Evolutionary conservation across 2,113 vertebrate genomes (phyloP).

Genomic region (Otolemur garnettii): DNA sequence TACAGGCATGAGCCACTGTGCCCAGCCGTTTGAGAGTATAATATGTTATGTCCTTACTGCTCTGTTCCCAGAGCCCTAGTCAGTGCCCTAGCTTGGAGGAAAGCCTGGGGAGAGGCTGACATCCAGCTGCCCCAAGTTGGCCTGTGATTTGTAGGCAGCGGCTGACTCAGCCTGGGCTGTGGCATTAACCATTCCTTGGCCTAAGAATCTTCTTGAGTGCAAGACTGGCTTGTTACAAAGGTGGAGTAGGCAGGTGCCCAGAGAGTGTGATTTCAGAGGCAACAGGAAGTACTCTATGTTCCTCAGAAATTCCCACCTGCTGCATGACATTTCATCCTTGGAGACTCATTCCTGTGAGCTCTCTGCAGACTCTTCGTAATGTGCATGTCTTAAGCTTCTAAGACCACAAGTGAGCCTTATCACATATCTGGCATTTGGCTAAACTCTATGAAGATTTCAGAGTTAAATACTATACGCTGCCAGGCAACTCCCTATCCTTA

Average conservation of each 20-base stretch:
- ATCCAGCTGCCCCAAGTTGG: background rate
- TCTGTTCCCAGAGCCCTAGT: background rate
- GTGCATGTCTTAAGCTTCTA: background rate
- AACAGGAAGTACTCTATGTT: background rate
- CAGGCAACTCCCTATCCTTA: background rate
- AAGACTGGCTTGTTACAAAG: background rate
- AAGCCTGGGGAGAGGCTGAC: background rate
- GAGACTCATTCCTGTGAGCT: background rate
- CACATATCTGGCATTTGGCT: background rate
- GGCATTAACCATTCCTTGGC: background rate
- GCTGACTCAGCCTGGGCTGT: background rate
- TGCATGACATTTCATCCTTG: accelerated
- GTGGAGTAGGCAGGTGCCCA: background rate
- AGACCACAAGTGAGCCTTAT: background rate
- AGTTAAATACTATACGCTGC: background rate
- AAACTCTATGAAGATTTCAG: background rate
- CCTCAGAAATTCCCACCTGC: background rate
- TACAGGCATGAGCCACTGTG: no score
- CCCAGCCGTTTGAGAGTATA: no score
- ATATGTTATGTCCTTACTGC: background rate
- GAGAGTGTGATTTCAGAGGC: background rate
- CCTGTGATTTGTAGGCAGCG: background rate
- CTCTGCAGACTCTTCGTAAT: background rate
- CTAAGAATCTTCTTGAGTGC: background rate
- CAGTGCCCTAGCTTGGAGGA: no score